These are phyloP conservation scores for Siphamia tubifer DNA, from an alignment of 2,113 vertebrate genomes.

Conservation along the genomic window DNA sequence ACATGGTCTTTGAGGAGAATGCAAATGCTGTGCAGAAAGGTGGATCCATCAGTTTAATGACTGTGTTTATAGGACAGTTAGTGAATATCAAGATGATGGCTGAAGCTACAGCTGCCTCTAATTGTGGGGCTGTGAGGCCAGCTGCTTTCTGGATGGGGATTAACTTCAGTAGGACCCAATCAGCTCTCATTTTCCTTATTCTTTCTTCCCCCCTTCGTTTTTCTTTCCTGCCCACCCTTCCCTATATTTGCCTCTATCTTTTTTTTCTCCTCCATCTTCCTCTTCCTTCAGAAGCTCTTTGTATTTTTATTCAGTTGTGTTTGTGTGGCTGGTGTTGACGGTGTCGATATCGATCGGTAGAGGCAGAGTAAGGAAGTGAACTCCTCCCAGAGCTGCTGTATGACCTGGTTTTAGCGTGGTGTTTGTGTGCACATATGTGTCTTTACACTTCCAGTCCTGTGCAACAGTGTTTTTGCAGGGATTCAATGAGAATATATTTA, in stretches of 20 bases:
- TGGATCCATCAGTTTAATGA: slow-evolving; percentile 56
- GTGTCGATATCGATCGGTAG: background rate
- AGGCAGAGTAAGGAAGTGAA: background rate
- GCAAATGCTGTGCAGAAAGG: slow-evolving; percentile 36
- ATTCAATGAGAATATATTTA: no score
- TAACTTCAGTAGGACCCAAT: slow-evolving; percentile 45
- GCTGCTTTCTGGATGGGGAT: slow-evolving; percentile 19
- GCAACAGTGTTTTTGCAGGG: no score
- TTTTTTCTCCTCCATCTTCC: background rate
- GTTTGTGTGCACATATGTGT: background rate
- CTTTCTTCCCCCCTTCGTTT: background rate
- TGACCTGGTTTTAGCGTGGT: background rate
- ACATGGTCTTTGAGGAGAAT: slow-evolving; percentile 20
- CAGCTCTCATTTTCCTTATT: slow-evolving; percentile 5
- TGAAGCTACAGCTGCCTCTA: slow-evolving; percentile 54
- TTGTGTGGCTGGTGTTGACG: background rate
- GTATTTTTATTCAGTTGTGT: background rate
- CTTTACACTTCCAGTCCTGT: background rate
- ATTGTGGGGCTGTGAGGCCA: slow-evolving; percentile 33
- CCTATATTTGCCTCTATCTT: background rate
- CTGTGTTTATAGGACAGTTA: slow-evolving; percentile 54
- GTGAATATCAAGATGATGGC: slow-evolving; percentile 57
- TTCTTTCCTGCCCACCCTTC: background rate
- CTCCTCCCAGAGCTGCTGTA: background rate
- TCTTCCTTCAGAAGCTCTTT: background rate